Conservation (phyloP, 2,797 vertebrate genomes). For the Halcyon chelicuti region DNA sequence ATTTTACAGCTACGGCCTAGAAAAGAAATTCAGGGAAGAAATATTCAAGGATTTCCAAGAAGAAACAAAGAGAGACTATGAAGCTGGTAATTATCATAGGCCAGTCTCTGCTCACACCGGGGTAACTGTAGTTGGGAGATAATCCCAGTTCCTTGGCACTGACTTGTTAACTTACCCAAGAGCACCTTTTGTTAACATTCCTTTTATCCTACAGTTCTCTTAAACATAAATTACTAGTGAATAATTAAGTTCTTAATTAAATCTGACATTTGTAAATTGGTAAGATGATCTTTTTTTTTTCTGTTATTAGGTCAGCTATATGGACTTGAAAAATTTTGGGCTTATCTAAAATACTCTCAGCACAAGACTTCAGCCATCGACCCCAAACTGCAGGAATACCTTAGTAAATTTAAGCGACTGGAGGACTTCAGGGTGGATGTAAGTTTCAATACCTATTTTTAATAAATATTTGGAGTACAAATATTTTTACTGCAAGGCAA, state of each 20-base stretch:
- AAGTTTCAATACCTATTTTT: constrained; percentile 58
- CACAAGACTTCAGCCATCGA: constrained; percentile 86
- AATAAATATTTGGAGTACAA: not conserved
- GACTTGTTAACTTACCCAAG: not conserved
- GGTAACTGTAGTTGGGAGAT: not conserved
- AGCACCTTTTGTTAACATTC: not conserved
- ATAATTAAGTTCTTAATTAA: not conserved
- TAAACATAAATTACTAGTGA: not conserved
- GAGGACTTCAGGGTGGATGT: constrained; percentile 94
- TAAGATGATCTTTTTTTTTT: not conserved
- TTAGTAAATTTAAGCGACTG: constrained; percentile 89
- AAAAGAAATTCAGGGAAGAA: constrained; percentile 92
- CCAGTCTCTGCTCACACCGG: not conserved
- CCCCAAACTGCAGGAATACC: constrained; percentile 89
- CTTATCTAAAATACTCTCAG: constrained; percentile 92
- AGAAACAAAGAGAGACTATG: constrained; percentile 92
- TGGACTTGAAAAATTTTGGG: constrained; percentile 98
- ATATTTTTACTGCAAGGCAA: not conserved
- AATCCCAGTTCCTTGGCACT: not conserved
- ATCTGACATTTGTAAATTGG: not conserved
- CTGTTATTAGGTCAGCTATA: constrained; percentile 89
- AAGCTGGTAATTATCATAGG: constrained; percentile 86
- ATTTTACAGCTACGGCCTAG: constrained; percentile 96
- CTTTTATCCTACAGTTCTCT: not conserved
- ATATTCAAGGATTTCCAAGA: constrained; percentile 96